phyloP scores from a whole-genome alignment of 2,888 invertebrate species.

The Diarsia brunnea region DNA sequence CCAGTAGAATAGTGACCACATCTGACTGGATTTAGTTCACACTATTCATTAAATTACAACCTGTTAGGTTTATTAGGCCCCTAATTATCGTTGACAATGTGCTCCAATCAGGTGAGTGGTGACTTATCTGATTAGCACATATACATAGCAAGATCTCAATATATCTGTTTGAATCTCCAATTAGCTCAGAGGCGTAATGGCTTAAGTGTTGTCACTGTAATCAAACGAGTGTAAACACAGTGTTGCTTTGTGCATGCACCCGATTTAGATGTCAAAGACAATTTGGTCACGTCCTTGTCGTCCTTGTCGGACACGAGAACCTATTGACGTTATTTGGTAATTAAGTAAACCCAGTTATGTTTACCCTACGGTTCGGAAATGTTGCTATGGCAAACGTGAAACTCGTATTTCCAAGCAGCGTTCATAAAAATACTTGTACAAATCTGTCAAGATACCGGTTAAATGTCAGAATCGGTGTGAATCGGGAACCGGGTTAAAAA shows the following conservation, averaged over 20 bases:
- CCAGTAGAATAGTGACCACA: background rate
- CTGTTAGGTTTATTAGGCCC: slow-evolving; percentile 34
- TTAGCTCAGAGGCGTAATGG: slow-evolving; percentile 75
- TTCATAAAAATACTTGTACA: too few relatives aligned
- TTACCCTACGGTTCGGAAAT: too few relatives aligned
- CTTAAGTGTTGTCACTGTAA: slow-evolving; percentile 74
- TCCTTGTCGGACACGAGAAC: background rate
- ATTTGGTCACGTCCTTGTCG: slow-evolving; percentile 16
- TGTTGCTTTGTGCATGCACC: slow-evolving; percentile 78
- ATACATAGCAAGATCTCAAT: slow-evolving; percentile 39
- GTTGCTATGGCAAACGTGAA: too few relatives aligned
- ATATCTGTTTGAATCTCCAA: slow-evolving; percentile 73
- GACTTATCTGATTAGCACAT: slow-evolving; percentile 56
- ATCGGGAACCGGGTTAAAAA: too few relatives aligned
- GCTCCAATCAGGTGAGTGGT: slow-evolving; percentile 64
- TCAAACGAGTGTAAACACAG: slow-evolving; percentile 78
- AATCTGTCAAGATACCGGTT: too few relatives aligned
- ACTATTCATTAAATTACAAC: slow-evolving; percentile 41
- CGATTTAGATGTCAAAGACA: slow-evolving; percentile 51
- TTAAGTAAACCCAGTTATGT: slow-evolving; percentile 15
- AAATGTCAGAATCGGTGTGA: too few relatives aligned
- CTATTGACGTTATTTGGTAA: slow-evolving; percentile 32
- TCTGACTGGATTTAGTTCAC: background rate
- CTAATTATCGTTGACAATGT: slow-evolving; percentile 32
- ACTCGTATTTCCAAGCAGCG: too few relatives aligned